phyloP scores from a whole-genome alignment of 2,797 vertebrate genomes.

The Aulostomus chinensis region DNA sequence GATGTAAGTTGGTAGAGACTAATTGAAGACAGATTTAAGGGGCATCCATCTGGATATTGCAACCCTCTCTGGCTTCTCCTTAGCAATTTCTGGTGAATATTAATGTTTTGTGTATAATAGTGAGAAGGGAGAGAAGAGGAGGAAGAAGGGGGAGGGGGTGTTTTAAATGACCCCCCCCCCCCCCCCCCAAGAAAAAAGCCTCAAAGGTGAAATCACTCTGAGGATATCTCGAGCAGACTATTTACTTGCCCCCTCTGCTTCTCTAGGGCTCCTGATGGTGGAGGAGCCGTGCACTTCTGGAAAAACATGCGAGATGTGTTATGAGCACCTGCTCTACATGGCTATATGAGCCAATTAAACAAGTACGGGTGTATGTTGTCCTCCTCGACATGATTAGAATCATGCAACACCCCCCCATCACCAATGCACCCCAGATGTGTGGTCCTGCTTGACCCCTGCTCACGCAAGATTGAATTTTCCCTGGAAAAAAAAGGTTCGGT shows the following conservation, averaged over 20 bases:
- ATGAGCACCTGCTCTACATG: conserved; percentile 65
- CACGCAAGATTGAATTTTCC: conserved; percentile 40
- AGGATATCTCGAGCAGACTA: conserved; percentile 58
- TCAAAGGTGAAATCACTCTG: conserved; percentile 62
- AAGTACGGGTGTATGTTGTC: conserved; percentile 53
- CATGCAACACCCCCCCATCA: too few species aligned
- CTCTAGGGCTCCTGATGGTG: conserved; percentile 17
- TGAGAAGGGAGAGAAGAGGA: not conserved
- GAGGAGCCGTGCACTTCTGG: conserved; percentile 42
- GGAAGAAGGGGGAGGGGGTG: not conserved
- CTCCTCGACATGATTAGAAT: conserved; percentile 59
- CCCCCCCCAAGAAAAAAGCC: too few species aligned
- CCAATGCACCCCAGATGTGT: conserved; percentile 35
- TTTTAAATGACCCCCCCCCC: conserved; percentile 57
- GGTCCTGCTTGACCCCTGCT: conserved; percentile 56
- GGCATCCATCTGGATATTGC: conserved; percentile 70
- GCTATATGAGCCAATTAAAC: conserved; percentile 68
- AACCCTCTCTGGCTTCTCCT: conserved; percentile 45
- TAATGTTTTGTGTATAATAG: conserved; percentile 73
- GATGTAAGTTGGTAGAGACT: conserved; percentile 73
- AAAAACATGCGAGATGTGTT: conserved; percentile 56
- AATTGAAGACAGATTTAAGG: conserved; percentile 81
- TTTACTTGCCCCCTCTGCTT: conserved; percentile 45
- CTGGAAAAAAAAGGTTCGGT: conserved; percentile 33
- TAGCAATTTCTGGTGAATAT: conserved; percentile 73